Base-by-base conservation (phyloP, 2,797 vertebrate species). In the Myotis pilosus region DNA sequence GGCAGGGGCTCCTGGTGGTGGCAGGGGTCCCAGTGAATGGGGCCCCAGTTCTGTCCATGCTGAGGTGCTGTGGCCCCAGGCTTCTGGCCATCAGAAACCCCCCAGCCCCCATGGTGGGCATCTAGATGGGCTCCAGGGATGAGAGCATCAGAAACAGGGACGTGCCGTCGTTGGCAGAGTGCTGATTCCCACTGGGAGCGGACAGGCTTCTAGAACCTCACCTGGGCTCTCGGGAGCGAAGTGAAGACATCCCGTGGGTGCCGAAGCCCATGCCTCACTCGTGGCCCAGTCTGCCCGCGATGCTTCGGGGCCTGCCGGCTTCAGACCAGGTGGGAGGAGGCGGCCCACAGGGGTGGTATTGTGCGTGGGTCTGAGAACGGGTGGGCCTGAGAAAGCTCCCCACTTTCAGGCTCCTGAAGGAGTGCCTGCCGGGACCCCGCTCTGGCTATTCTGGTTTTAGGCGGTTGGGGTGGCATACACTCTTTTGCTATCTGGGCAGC, bases 101-200 rank as follows among this genome's bases (percentile, higher is more conserved):
- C 38, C 5, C 25, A 30, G 9, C 6, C 20, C 10, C 2, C 4
- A 1, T 0, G 22, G 51, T 1, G 19, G 55, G 22, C 8, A 0
- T 51, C 33, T 36, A 25, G 22, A 1, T 0, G 20, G 0, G 47
- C 2, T 16, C 2, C 0, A 1, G 19, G 85, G 25, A 1, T 11
- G 20, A 38, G 22, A 3, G 16, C 10, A 0, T 15, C 25, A 33
- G 49, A 17, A 20, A 28, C 4, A 2, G 19, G 71, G 3, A 5
- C 7, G 6, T 0, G 30, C 36, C 15, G 2, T 38, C 11, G 1
- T 0, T 12, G 30, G 6, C 62, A 8, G 41, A 8, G 25, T 0
- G 16, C n/a, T 4, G 0, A 19, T 23, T 6, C 23, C 38, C 1
- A 13, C 44, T 16, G 3, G 3, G 74, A 81, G 55, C 44, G 41